A percentile compares a stretch with the other conserved stretches of the same genome.
Evolutionary conservation across 2,888 invertebrate species (phyloP).

Genomic region (Ischnus inquisitorius): DNA sequence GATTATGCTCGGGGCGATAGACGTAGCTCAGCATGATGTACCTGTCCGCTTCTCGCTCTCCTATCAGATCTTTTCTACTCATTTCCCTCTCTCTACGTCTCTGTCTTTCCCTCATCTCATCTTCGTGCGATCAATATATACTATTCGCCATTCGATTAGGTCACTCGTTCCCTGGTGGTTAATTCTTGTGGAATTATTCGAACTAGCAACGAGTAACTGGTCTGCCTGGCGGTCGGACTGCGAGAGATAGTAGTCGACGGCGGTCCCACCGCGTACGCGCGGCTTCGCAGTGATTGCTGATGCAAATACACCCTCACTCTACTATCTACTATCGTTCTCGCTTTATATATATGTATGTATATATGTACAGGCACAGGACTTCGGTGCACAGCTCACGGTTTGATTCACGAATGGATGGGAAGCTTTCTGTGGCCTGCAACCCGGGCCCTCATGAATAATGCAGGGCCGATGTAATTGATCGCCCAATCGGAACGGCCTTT

Average conservation of each 20-base stretch:
- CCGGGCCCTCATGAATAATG: slow-evolving; percentile 84
- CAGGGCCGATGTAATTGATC: slow-evolving; percentile 85
- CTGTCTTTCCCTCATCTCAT: slow-evolving; percentile 3
- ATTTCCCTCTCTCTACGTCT: not conserved
- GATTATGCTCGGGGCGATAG: slow-evolving; percentile 12
- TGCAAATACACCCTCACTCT: slow-evolving; percentile 80
- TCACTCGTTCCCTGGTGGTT: slow-evolving; percentile 59
- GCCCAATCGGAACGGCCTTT: slow-evolving; percentile 85
- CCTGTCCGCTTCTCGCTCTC: slow-evolving; percentile 20
- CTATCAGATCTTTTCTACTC: not conserved
- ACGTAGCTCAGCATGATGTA: slow-evolving; percentile 6
- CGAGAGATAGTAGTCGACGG: slow-evolving; percentile 69
- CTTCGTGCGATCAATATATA: slow-evolving; percentile 32
- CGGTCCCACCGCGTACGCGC: slow-evolving; percentile 77
- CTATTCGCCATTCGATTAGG: slow-evolving; percentile 56
- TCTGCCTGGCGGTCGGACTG: slow-evolving; percentile 25
- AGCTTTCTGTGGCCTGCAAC: slow-evolving; percentile 83
- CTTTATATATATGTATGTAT: slow-evolving; percentile 68
- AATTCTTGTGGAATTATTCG: slow-evolving; percentile 68
- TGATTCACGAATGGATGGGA: slow-evolving; percentile 75
- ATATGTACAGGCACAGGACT: slow-evolving; percentile 61
- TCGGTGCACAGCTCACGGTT: slow-evolving; percentile 73
- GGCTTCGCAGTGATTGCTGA: slow-evolving; percentile 82
- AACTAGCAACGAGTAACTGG: slow-evolving; percentile 54
- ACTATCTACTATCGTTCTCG: slow-evolving; percentile 67